Conservation (phyloP, 2,113 vertebrate species). For the Anolis carolinensis region DNA sequence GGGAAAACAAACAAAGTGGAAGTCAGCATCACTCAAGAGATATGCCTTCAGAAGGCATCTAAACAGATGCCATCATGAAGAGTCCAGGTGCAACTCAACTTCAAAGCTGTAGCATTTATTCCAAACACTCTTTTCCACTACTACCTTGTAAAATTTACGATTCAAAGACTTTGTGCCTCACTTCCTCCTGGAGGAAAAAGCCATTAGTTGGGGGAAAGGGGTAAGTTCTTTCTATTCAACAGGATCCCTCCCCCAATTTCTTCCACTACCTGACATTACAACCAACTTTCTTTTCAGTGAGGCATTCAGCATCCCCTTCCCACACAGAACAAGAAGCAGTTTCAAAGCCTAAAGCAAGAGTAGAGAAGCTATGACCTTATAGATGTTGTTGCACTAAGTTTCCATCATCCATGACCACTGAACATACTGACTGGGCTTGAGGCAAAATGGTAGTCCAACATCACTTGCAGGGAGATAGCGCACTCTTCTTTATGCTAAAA, state of each 20-base stretch:
- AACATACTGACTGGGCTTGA: background rate
- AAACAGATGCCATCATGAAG: conserved; percentile 17
- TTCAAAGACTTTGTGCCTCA: background rate
- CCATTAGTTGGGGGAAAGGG: background rate
- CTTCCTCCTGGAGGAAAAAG: background rate
- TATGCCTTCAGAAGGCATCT: background rate
- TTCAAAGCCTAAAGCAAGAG: background rate
- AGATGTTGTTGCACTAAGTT: background rate
- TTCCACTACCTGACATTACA: background rate
- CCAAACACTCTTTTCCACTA: background rate
- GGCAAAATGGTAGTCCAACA: background rate
- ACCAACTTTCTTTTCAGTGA: background rate
- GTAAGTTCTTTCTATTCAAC: background rate
- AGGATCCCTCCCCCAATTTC: background rate
- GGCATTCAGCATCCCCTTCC: background rate
- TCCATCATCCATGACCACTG: background rate
- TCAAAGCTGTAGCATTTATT: conserved; percentile 3
- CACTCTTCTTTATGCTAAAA: too few relatives aligned
- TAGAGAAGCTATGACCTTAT: background rate
- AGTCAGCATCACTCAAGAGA: background rate
- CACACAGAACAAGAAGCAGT: background rate
- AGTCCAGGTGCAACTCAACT: conserved; percentile 3
- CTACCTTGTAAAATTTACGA: background rate
- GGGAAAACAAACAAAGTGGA: background rate
- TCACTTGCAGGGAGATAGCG: background rate